These are phyloP conservation scores for Acanthurus lineatus DNA, from an alignment of 2,797 vertebrate species.

Conservation along the genomic window DNA sequence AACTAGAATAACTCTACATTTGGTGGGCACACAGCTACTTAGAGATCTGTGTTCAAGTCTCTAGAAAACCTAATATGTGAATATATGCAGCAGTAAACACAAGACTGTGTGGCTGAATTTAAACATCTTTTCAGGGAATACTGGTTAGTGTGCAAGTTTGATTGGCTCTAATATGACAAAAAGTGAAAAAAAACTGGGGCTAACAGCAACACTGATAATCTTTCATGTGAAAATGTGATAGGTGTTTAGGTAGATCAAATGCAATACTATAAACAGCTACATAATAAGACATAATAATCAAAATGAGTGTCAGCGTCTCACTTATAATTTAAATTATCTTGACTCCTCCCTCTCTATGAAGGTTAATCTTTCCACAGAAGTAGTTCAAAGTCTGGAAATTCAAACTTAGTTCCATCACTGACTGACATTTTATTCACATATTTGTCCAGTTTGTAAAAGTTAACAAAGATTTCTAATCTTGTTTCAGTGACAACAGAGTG, in stretches of 20 bases:
- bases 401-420: too few species aligned
- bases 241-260: too few species aligned
- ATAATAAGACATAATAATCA: too few species aligned
- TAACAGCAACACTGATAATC: background rate
- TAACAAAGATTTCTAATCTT: background rate
- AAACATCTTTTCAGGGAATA: too few species aligned
- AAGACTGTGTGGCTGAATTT: background rate
- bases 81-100: background rate
- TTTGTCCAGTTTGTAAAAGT: too few species aligned
- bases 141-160: background rate
- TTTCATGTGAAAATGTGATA: background rate
- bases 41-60: background rate
- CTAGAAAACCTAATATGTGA: background rate
- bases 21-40: too few species aligned
- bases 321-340: background rate
- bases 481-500: background rate
- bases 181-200: too few species aligned
- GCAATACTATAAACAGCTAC: too few species aligned
- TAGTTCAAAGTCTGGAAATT: too few species aligned
- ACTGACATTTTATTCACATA: background rate
- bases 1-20: background rate
- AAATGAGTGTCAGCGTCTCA: too few species aligned
- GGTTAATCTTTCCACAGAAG: background rate
- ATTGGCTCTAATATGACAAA: background rate
- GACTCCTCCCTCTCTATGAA: background rate